Base-by-base conservation (phyloP, 2,888 invertebrate species). In the Drosophila atripex region DNA sequence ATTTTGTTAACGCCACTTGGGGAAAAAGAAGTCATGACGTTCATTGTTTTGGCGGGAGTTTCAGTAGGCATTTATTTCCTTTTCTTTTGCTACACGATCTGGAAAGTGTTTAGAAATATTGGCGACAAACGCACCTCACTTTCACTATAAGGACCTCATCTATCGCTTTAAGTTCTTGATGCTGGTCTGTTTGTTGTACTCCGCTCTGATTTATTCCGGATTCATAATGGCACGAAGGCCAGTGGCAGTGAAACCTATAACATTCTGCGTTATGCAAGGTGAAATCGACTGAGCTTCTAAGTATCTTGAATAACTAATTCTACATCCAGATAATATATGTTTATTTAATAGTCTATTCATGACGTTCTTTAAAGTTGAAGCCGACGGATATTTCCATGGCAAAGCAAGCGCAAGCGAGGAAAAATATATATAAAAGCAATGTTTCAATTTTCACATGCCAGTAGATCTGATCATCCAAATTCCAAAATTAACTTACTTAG, bases 121-220 rank as follows among this genome's bases (percentile, higher is more conserved):
- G 96, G 97, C 58, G 94, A 95, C 18, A 99, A 98, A 90, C 94
- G 97, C 55, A 94, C 96, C 38, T 94, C 96, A 9, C 92, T 99
- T 50, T 6, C 2, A 5, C 12, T 25, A 23, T 50, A 16, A 90
- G 89, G 90, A n/a, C 39, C 95, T 99, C 41, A 99, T 99, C 87
- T 99, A 98, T 91, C 95, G 99, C 66, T 99, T 99, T 92, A 97
- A 98, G 91, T 99, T 99, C 90, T 93, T 99, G 43, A 98, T 99
- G 98, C 91, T 98, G 88, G 95, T 97, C 4, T 99, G 99, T 0
- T 91, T 99, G 52, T 92, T 98, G 3, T 99, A 99, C 91, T 98
- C 99, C 55, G 97, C 97, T 4, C 92, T 98, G 84, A 99, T 99
- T 4, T 96, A 99, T 1, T 94, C 97, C 76, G 98, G 98, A 9